These are phyloP conservation scores for Acheta domesticus DNA, from an alignment of 2,888 invertebrate species.

Conservation along the genomic window DNA sequence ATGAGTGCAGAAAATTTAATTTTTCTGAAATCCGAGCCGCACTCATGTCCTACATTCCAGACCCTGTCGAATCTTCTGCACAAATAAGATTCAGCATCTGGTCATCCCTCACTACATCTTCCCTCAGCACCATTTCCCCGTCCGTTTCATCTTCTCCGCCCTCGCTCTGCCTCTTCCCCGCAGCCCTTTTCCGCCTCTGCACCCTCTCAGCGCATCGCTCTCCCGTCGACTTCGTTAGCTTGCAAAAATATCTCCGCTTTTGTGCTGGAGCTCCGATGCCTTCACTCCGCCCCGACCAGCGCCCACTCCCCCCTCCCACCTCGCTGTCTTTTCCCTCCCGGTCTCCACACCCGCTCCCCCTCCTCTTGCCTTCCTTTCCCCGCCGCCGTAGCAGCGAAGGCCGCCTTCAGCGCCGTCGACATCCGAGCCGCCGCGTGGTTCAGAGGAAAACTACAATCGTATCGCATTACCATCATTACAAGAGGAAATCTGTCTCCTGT, in stretches of 20 bases:
- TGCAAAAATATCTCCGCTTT: not conserved
- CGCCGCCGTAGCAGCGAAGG: not conserved
- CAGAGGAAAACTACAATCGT: not conserved
- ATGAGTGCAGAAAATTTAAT: too few relatives aligned
- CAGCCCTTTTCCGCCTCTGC: not conserved
- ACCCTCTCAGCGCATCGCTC: not conserved
- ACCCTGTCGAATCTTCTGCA: too few relatives aligned
- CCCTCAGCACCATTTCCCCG: too few relatives aligned
- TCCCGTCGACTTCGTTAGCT: not conserved
- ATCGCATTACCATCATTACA: constrained; percentile 3
- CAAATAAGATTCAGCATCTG: too few relatives aligned
- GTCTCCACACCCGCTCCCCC: not conserved
- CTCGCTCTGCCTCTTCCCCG: not conserved
- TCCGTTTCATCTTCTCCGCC: too few relatives aligned
- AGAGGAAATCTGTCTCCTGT: not conserved
- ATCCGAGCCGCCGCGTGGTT: not conserved
- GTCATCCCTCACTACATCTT: not conserved
- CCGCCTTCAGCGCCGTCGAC: not conserved
- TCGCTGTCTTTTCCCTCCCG: not conserved
- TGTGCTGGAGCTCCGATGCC: not conserved
- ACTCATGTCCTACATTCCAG: too few relatives aligned
- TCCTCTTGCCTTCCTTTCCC: not conserved
- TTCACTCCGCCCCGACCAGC: not conserved
- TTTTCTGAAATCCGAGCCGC: too few relatives aligned
- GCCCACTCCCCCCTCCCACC: not conserved